A percentile compares a stretch with the other conserved stretches of the same genome.
phyloP scores from a whole-genome alignment of 2,113 vertebrate genomes.

The Catharus bicknelli region DNA sequence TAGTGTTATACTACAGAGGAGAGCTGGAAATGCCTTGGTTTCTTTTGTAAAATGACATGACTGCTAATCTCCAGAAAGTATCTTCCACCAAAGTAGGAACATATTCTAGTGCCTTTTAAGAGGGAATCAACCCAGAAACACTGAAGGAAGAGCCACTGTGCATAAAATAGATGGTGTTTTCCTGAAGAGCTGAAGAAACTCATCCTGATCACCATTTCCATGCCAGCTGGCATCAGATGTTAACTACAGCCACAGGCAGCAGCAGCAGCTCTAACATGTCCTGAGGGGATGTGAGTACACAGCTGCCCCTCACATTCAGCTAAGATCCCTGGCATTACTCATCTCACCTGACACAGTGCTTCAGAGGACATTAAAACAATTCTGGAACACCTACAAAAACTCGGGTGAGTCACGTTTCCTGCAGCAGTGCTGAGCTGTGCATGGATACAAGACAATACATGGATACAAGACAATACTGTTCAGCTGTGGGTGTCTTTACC shows the following conservation, averaged over 20 bases:
- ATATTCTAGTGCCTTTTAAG: background rate
- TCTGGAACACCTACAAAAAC: background rate
- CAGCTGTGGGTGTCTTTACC: background rate
- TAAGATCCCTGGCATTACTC: background rate
- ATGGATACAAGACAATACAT: background rate
- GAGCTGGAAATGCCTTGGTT: background rate
- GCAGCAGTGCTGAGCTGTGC: accelerated
- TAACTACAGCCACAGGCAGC: background rate
- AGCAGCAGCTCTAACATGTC: background rate
- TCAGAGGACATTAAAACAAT: background rate
- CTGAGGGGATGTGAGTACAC: background rate
- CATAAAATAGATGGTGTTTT: background rate
- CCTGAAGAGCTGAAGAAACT: background rate
- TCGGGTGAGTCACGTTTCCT: background rate
- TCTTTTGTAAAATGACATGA: background rate
- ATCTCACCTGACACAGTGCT: background rate
- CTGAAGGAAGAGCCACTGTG: accelerated
- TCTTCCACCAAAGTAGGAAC: background rate
- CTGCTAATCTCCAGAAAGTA: background rate
- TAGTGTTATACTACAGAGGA: background rate
- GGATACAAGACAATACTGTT: background rate
- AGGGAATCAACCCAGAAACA: background rate
- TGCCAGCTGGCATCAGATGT: background rate
- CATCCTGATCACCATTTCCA: background rate
- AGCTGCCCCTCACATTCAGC: background rate